A percentile compares a stretch with the other conserved stretches of the same genome.
Evolutionary conservation across 2,797 vertebrate species (phyloP).

Genomic region (Alcedo atthis): DNA sequence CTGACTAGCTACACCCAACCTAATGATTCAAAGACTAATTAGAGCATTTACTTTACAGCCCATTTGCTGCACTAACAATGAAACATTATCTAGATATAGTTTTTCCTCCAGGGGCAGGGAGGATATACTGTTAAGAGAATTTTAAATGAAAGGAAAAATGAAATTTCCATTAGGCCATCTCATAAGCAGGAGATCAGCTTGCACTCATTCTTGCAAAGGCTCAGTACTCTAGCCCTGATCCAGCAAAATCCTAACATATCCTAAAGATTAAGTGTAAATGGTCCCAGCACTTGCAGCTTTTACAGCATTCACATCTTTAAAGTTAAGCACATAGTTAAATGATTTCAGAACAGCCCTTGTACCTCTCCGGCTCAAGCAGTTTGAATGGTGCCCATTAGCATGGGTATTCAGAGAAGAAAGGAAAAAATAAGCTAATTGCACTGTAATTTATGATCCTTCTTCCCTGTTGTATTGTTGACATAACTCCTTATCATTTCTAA

Average conservation of each 20-base stretch:
- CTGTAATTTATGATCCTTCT: constrained; percentile 58
- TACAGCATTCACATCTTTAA: neutral
- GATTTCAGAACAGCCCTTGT: constrained; percentile 8
- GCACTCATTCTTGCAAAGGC: constrained; percentile 23
- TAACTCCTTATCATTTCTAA: constrained; percentile 53
- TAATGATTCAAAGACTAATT: constrained; percentile 57
- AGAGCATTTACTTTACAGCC: constrained; percentile 50
- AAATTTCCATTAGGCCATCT: constrained; percentile 50
- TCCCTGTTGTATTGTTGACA: constrained; percentile 32
- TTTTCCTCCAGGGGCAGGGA: constrained; percentile 5
- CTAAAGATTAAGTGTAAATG: constrained; percentile 28
- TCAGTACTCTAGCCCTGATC: constrained; percentile 13
- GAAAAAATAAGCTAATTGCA: constrained; percentile 53
- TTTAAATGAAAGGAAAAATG: constrained; percentile 49
- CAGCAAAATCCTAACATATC: constrained; percentile 17
- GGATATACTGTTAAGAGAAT: constrained; percentile 28
- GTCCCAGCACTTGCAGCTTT: constrained; percentile 8
- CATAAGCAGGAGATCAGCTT: constrained; percentile 30
- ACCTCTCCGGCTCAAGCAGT: constrained; percentile 31
- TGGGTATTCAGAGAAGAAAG: constrained; percentile 27
- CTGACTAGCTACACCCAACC: neutral
- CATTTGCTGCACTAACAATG: constrained; percentile 63
- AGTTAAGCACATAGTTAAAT: constrained; percentile 16
- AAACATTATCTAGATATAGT: constrained; percentile 27
- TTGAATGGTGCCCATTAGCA: constrained; percentile 58